Evolutionary conservation across 2,113 vertebrate genomes (phyloP), one percentile per base, ranked within the genome.

Genomic region (Ailurus styani): DNA sequence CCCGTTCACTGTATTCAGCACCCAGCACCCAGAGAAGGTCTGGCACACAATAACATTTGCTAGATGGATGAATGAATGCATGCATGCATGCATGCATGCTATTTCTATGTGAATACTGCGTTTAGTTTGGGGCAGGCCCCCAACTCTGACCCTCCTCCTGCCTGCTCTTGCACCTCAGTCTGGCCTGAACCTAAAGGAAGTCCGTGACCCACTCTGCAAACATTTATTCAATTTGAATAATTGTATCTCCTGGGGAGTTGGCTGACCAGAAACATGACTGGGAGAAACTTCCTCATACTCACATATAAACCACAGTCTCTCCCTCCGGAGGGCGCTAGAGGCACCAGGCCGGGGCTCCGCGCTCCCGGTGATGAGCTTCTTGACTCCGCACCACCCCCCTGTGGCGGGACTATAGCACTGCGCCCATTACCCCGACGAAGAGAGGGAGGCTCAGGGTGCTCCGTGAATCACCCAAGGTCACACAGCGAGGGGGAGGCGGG

Each of bases 291-390:
- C 42, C 83, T 84, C 9, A 12, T 0, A 15, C 3, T 7, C 54
- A 60, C 27, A 1, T 7, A 27, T 5, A 12, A 45, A 31, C 57
- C 34, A n/a, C 6, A 66, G 52, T 79, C 21, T 54, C 52, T 54
- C 25, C n/a, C 52, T 29, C 77, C 12, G 57, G 75, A 83, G 34
- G 27, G 34, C 27, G 7, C 23, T 7, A 66, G 55, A 45, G 14
- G 54, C 52, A 7, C 50, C 37, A 37, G 31, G 40, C 42, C 47
- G 57, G 55, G 52, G 31, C 75, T 40, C 31, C 4, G 37, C 3
- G 2, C 37, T 1, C 8, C 9, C 0, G 11, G 1, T 10, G 37
- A 4, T 10, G 64, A 13, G 27, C 42, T 50, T 47, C 37, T 31
- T 1, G 8, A 20, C 27, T 3, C 23, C 40, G 34, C 23, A 10